Percentiles rank a stretch among this genome's conserved stretches.
Evolutionary conservation across 2,888 invertebrate genomes (phyloP).

Genomic region (Ellobium chinense): DNA sequence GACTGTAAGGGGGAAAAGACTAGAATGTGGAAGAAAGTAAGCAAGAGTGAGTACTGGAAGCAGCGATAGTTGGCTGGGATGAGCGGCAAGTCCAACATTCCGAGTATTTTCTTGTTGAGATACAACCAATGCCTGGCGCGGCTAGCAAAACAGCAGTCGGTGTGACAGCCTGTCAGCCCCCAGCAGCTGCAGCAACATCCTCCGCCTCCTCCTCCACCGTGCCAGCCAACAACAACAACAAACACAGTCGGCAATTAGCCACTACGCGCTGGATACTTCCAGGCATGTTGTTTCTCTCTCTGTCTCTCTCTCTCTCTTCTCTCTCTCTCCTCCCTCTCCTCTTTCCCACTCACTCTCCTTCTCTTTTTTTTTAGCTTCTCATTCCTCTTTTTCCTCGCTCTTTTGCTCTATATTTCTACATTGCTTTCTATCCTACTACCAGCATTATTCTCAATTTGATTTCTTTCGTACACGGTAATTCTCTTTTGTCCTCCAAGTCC

Average conservation of each 20-base stretch:
- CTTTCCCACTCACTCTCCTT: neutral
- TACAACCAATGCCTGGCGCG: neutral
- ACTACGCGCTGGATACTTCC: neutral
- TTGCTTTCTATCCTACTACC: neutral
- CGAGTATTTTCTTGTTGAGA: neutral
- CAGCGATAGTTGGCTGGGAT: neutral
- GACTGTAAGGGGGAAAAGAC: neutral
- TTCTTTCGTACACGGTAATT: neutral
- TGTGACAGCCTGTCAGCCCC: slow-evolving; percentile 29
- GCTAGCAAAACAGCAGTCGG: slow-evolving; percentile 25
- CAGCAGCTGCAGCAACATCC: slow-evolving; percentile 19
- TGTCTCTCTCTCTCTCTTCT: neutral
- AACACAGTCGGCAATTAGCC: slow-evolving; percentile 24
- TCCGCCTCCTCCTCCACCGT: neutral
- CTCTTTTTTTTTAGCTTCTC: neutral
- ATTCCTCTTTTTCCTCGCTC: neutral
- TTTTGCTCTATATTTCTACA: neutral
- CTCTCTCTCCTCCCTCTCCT: neutral
- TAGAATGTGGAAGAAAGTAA: neutral
- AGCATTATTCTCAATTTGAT: neutral
- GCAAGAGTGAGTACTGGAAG: neutral
- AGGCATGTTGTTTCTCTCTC: neutral
- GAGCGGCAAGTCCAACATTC: slow-evolving; percentile 18
- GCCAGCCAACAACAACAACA: slow-evolving; percentile 20
- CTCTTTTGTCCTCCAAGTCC: neutral